These are phyloP conservation scores for Odontophorus gujanensis DNA, from an alignment of 2,113 vertebrate species.

Conservation along the genomic window DNA sequence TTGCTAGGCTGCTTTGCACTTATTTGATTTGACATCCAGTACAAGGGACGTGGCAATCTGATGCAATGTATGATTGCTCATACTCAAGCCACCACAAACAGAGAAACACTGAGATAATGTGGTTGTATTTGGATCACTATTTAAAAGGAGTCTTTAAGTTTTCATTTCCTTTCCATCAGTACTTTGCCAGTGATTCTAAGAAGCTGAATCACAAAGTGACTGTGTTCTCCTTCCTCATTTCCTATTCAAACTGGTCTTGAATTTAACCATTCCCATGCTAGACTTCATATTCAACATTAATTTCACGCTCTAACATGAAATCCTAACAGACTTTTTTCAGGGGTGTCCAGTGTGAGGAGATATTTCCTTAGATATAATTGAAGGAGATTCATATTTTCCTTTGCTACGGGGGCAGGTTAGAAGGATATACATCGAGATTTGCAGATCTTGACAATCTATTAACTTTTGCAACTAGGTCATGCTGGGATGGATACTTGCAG, in stretches of 20 bases:
- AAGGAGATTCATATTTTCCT: background rate
- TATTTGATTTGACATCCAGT: conserved; percentile 27
- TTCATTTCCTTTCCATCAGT: conserved; percentile 4
- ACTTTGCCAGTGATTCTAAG: background rate
- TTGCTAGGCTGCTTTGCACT: conserved; percentile 8
- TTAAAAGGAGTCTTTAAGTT: background rate
- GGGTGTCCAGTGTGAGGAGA: background rate
- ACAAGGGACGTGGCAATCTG: conserved; percentile 40
- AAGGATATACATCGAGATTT: background rate
- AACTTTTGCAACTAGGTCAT: background rate
- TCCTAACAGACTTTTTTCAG: background rate
- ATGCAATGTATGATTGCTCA: conserved; percentile 31
- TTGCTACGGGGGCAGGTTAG: background rate
- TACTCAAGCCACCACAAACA: conserved; percentile 7
- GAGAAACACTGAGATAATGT: background rate
- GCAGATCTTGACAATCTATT: background rate
- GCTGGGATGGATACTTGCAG: background rate
- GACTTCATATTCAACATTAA: background rate
- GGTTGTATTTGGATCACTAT: background rate
- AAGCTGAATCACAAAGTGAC: background rate
- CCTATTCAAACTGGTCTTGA: background rate
- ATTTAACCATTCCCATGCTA: background rate
- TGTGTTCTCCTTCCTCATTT: background rate
- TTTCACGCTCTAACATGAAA: background rate
- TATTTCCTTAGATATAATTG: background rate